Conservation (phyloP, 2,113 vertebrate species). For the Dissostichus mawsoni region DNA sequence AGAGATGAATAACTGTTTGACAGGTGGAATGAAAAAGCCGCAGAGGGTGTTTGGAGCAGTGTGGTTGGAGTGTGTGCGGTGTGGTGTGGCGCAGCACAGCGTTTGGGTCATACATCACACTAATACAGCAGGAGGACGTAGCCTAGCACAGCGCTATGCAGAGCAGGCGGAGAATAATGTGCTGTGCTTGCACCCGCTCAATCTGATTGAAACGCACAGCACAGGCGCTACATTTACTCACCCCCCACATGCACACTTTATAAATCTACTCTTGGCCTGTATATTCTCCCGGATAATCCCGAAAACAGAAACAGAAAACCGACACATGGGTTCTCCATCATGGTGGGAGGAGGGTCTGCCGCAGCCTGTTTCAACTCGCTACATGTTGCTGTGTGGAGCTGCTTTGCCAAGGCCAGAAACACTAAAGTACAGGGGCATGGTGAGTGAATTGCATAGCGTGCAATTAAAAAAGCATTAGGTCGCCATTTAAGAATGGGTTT, state of each 20-base stretch:
- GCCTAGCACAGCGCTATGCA: slow-evolving; percentile 81
- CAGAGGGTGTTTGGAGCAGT: slow-evolving; percentile 72
- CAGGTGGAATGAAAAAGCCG: slow-evolving; percentile 77
- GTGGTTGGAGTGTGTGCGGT: slow-evolving; percentile 66
- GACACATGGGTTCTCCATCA: slow-evolving; percentile 64
- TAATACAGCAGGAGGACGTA: slow-evolving; percentile 81
- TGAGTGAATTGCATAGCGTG: slow-evolving; percentile 24
- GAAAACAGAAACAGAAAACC: slow-evolving; percentile 60
- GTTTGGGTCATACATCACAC: slow-evolving; percentile 80
- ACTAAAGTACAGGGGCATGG: slow-evolving; percentile 35
- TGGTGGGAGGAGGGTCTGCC: slow-evolving; percentile 18
- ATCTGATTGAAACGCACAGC: slow-evolving; percentile 81
- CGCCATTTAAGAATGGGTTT: slow-evolving; percentile 39
- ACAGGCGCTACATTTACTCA: slow-evolving; percentile 69
- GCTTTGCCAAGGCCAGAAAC: slow-evolving; percentile 28
- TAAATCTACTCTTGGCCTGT: slow-evolving; percentile 69
- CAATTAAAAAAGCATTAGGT: slow-evolving; percentile 68
- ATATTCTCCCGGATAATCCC: slow-evolving; percentile 61
- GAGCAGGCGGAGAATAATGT: slow-evolving; percentile 80
- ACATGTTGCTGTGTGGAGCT: slow-evolving; percentile 23
- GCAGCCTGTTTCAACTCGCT: slow-evolving; percentile 15
- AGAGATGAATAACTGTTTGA: slow-evolving; percentile 81
- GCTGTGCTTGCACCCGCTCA: slow-evolving; percentile 80
- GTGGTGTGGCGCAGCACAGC: slow-evolving; percentile 65
- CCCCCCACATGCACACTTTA: slow-evolving; percentile 71